Percentiles rank a stretch among this genome's conserved stretches.
These are phyloP conservation scores for Macaca mulatta DNA, from an alignment of 2,113 vertebrate species.

Conservation along the genomic window DNA sequence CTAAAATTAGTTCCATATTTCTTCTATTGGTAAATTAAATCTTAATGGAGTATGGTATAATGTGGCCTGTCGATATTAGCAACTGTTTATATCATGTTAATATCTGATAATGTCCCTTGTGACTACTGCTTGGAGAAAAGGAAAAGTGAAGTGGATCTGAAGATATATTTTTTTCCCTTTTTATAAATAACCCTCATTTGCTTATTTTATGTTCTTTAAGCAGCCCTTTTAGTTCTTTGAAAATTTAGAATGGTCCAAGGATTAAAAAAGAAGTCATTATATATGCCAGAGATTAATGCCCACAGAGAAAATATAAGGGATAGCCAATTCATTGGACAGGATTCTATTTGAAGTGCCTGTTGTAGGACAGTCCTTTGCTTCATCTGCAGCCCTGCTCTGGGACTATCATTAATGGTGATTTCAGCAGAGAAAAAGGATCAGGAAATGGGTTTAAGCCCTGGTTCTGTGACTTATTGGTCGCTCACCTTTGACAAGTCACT, in stretches of 20 bases:
- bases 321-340: neutral
- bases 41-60: neutral
- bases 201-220: conserved; percentile 1
- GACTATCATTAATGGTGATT: neutral
- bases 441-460: neutral
- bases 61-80: neutral
- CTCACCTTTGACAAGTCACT: conserved; percentile 52
- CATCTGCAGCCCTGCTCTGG: neutral
- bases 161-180: neutral
- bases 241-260: conserved; percentile 23
- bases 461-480: neutral
- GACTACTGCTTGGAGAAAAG: neutral
- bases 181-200: neutral
- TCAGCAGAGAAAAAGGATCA: neutral
- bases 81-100: neutral
- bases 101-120: conserved; percentile 18
- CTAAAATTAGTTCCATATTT: conserved; percentile 56
- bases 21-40: neutral
- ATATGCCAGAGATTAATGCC: neutral
- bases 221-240: conserved; percentile 29
- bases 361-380: neutral
- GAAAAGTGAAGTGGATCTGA: neutral
- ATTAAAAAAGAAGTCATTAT: conserved; percentile 44
- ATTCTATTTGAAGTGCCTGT: neutral
- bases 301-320: conserved; percentile 26